Conservation (phyloP, 1,140 invertebrate species). For the Drosophila bocqueti region DNA sequence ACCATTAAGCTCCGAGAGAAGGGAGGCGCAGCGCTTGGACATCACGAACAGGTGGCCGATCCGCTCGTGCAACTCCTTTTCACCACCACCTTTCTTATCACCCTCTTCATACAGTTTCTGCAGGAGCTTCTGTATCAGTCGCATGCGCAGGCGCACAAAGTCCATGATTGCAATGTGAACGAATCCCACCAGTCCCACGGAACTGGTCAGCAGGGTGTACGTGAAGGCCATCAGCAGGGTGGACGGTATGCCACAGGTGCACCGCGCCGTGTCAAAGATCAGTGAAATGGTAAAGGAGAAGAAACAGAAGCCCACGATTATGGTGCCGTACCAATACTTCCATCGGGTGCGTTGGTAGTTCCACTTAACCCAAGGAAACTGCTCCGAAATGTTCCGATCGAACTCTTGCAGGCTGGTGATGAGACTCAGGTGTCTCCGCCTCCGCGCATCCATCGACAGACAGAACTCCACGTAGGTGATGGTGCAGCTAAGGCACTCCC, state of each 20-base stretch:
- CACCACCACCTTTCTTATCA: neutral
- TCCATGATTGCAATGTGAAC: slow-evolving; percentile 70
- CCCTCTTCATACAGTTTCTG: slow-evolving; percentile 32
- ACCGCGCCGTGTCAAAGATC: slow-evolving; percentile 56
- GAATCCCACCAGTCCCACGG: slow-evolving; percentile 55
- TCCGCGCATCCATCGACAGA: slow-evolving; percentile 43
- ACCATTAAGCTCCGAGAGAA: slow-evolving; percentile 55
- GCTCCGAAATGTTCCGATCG: slow-evolving; percentile 38
- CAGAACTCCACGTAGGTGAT: slow-evolving; percentile 57
- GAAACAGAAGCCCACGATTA: slow-evolving; percentile 34
- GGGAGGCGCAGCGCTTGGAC: slow-evolving; percentile 42
- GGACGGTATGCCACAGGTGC: slow-evolving; percentile 58
- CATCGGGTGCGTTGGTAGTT: slow-evolving; percentile 55
- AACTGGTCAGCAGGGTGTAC: slow-evolving; percentile 58
- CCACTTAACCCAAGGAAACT: slow-evolving; percentile 64
- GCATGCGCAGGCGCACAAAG: slow-evolving; percentile 65
- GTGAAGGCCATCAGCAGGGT: slow-evolving; percentile 57
- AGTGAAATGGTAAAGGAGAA: slow-evolving; percentile 42
- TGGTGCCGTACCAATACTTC: slow-evolving; percentile 62
- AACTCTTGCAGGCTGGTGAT: slow-evolving; percentile 48
- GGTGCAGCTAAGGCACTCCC: slow-evolving; percentile 57
- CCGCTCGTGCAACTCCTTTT: slow-evolving; percentile 6
- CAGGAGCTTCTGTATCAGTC: slow-evolving; percentile 57
- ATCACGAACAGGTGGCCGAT: slow-evolving; percentile 50
- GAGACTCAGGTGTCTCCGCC: slow-evolving; percentile 37